phyloP scores from a whole-genome alignment of 2,113 vertebrate genomes.

The Macheiramphus alcinus region DNA sequence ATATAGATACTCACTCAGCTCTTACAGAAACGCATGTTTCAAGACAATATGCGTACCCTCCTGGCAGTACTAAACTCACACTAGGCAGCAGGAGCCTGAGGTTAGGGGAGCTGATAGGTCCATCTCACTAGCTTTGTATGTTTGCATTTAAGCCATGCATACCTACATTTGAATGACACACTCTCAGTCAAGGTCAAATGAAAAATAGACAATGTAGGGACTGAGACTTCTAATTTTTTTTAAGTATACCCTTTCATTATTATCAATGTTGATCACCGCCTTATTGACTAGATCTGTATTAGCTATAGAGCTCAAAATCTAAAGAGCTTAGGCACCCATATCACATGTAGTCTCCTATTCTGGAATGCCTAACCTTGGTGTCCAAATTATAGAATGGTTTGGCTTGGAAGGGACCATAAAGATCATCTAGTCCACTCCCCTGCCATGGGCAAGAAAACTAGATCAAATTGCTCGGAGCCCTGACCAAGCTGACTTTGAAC shows the following conservation, averaged over 20 bases:
- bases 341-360: background rate
- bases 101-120: background rate
- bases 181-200: background rate
- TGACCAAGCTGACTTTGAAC: background rate
- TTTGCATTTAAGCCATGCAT: background rate
- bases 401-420: background rate
- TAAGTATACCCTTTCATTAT: background rate
- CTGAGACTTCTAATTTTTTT: background rate
- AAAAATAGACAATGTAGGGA: background rate
- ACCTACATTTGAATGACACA: background rate
- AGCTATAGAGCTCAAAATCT: background rate
- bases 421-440: background rate
- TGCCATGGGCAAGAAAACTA: background rate
- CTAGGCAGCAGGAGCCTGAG: background rate
- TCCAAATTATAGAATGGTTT: background rate
- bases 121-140: background rate
- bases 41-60: background rate
- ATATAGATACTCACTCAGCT: background rate
- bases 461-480: background rate
- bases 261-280: background rate
- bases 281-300: background rate
- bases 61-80: background rate
- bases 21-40: background rate
- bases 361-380: background rate
- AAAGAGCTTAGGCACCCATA: fast-evolving